Conservation (phyloP, 2,113 vertebrate genomes). For the Embiotoca jacksoni region DNA sequence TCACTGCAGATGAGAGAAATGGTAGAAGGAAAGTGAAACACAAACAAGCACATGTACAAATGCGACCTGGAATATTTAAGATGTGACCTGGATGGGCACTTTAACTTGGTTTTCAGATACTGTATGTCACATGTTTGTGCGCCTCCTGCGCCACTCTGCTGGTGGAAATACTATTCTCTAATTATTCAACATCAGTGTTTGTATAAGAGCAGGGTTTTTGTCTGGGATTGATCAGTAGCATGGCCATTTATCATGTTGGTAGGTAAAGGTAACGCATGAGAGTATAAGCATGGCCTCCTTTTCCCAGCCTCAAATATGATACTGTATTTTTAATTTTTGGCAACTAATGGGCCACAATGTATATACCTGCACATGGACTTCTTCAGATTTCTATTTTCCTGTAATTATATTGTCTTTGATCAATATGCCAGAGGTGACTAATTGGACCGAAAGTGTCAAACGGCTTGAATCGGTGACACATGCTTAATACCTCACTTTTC, state of each 20-base stretch:
- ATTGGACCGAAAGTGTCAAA: neutral
- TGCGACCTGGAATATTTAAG: slow-evolving; percentile 12
- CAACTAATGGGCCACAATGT: neutral
- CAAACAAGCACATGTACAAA: neutral
- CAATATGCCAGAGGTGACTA: slow-evolving; percentile 7
- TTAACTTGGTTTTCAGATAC: slow-evolving; percentile 29
- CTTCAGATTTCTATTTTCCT: neutral
- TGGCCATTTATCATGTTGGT: slow-evolving; percentile 27
- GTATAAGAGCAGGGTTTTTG: slow-evolving; percentile 36
- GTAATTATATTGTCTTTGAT: neutral
- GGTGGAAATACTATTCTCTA: slow-evolving; percentile 28
- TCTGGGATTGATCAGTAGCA: slow-evolving; percentile 34
- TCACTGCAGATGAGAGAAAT: neutral
- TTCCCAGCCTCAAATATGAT: neutral
- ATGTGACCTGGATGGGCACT: slow-evolving; percentile 33
- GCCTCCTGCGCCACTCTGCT: slow-evolving; percentile 9
- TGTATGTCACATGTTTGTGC: neutral
- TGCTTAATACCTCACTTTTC: neutral
- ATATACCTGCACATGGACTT: neutral
- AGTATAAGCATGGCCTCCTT: neutral
- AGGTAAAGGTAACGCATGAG: slow-evolving; percentile 5
- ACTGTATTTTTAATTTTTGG: neutral
- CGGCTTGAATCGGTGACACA: neutral
- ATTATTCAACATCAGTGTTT: slow-evolving; percentile 38
- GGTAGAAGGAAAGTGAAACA: neutral